phyloP scores from a whole-genome alignment of 2,888 invertebrate species.

The Druceiella hillmani region DNA sequence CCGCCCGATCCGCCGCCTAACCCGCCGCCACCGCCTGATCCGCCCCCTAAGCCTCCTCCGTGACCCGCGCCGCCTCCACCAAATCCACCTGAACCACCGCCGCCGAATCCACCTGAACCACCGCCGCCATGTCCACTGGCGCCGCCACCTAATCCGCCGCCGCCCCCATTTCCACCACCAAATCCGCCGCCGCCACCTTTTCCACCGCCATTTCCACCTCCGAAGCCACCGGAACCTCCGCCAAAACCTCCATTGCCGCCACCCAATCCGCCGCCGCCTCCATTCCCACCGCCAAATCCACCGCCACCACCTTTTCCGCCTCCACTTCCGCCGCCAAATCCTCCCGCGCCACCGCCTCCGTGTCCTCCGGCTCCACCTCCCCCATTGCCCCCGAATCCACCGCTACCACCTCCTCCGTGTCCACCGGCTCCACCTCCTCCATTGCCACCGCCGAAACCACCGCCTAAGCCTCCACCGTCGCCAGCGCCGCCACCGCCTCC shows the following conservation, averaged over 20 bases:
- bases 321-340: neutral
- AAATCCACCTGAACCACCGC: slow-evolving; percentile 27
- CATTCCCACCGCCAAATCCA: slow-evolving; percentile 14
- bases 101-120: slow-evolving; percentile 18
- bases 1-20: slow-evolving; percentile 31
- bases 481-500: no score
- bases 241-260: slow-evolving; percentile 3
- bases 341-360: slow-evolving; percentile 3
- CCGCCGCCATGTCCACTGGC: neutral
- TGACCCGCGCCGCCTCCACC: slow-evolving; percentile 29
- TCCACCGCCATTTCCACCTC: slow-evolving; percentile 11
- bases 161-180: slow-evolving; percentile 21
- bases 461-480: slow-evolving; percentile 31
- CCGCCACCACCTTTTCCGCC: slow-evolving; percentile 6
- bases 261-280: slow-evolving; percentile 6
- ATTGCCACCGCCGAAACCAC: slow-evolving; percentile 28
- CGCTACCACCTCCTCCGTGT: slow-evolving; percentile 23
- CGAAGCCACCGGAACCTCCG: slow-evolving; percentile 4
- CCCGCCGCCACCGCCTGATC: no score
- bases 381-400: neutral
- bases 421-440: no score
- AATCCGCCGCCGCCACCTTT: slow-evolving; percentile 10
- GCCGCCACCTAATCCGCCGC: slow-evolving; percentile 24
- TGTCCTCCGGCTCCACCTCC: slow-evolving; percentile 1
- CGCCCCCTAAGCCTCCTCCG: no score